These are phyloP conservation scores for Ptyas mucosa DNA, from an alignment of 2,113 vertebrate genomes.

Conservation along the genomic window DNA sequence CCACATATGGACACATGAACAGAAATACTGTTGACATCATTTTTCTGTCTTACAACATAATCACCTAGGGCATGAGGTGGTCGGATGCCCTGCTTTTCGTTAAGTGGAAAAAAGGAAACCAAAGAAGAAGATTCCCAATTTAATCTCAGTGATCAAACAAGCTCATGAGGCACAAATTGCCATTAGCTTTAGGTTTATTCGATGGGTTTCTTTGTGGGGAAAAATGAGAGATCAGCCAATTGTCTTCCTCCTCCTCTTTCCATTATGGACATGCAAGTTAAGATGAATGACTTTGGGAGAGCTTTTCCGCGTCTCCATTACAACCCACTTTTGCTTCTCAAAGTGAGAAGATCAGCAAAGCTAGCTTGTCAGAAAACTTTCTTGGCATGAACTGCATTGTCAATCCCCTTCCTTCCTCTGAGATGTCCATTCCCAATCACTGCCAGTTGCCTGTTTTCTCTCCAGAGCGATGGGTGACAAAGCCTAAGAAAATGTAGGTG, in stretches of 20 bases:
- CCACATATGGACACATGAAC: not conserved
- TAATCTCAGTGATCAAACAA: not conserved
- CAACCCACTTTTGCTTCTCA: not conserved
- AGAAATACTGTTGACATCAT: not conserved
- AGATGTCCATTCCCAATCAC: not conserved
- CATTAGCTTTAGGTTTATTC: not conserved
- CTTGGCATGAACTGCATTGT: not conserved
- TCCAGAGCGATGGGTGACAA: not conserved
- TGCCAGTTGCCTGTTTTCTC: not conserved
- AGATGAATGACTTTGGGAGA: not conserved
- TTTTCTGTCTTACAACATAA: not conserved
- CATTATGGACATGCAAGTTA: not conserved
- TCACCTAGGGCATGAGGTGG: not conserved
- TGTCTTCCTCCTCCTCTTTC: not conserved
- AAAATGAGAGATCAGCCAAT: not conserved
- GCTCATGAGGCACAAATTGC: not conserved
- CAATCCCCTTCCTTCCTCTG: not conserved
- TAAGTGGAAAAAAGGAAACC: not conserved
- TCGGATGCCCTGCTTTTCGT: not conserved
- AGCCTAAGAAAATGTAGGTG: not conserved
- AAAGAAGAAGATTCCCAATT: not conserved
- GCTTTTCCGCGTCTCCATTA: not conserved
- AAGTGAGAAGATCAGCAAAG: not conserved
- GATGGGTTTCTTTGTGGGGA: not conserved
- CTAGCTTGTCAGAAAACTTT: not conserved